phyloP scores from a whole-genome alignment of 2,888 invertebrate genomes.

The Chloromyia formosa region DNA sequence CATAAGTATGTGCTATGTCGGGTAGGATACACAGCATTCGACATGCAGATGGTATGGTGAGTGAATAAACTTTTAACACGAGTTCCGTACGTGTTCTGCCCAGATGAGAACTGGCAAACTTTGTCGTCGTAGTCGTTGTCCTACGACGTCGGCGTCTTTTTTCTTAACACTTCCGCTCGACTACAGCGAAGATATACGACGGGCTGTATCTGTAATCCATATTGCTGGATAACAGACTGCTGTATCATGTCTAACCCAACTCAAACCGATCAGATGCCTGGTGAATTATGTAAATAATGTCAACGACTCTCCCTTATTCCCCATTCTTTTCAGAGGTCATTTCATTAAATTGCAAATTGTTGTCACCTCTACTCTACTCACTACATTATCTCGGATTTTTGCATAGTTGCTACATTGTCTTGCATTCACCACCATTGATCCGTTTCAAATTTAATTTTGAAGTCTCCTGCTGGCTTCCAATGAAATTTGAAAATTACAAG shows the following conservation, averaged over 20 bases:
- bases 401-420: conserved; percentile 2
- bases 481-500: no score
- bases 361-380: conserved; percentile 35
- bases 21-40: no score
- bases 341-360: conserved; percentile 52
- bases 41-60: no score
- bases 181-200: no score
- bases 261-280: neutral
- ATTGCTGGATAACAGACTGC: no score
- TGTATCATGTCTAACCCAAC: neutral
- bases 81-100: no score
- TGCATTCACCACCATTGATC: conserved; percentile 9
- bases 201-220: no score
- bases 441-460: neutral
- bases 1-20: no score
- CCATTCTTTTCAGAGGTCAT: conserved; percentile 51
- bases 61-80: no score
- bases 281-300: conserved; percentile 50
- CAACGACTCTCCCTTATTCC: conserved; percentile 47
- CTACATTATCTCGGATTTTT: no score
- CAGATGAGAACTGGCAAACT: no score
- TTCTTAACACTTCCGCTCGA: neutral
- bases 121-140: no score
- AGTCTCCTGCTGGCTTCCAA: neutral
- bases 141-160: neutral